Evolutionary conservation across 2,888 invertebrate genomes (phyloP).

Genomic region (Leptopterna dolabrata): DNA sequence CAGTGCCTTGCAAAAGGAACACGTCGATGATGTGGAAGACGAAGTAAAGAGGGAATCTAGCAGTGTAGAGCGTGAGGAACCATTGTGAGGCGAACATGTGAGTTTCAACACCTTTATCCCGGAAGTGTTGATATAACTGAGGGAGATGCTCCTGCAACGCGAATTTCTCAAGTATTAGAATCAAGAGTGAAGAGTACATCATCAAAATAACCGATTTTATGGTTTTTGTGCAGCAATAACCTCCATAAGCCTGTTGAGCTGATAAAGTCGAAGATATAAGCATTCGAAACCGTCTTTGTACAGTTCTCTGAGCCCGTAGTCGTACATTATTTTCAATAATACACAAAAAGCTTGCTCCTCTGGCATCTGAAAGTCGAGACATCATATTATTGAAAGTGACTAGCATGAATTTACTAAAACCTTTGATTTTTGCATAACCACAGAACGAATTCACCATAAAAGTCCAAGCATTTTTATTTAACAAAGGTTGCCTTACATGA

Average conservation of each 20-base stretch:
- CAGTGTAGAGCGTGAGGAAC: constrained; percentile 99
- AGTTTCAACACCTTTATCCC: constrained; percentile 88
- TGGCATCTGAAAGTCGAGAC: constrained; percentile 85
- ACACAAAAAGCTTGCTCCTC: constrained; percentile 99
- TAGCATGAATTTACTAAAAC: neutral
- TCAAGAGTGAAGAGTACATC: neutral
- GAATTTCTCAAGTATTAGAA: neutral
- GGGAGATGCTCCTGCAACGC: constrained; percentile 81
- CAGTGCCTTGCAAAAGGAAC: constrained; percentile 93
- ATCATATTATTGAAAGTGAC: constrained; percentile 58
- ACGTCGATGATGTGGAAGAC: constrained; percentile 98
- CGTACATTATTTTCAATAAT: constrained; percentile 95
- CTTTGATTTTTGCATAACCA: neutral
- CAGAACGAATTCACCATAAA: too few relatives aligned
- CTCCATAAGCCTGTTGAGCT: constrained; percentile 92
- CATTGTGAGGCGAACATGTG: constrained; percentile 99
- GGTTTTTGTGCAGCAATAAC: constrained; percentile 67
- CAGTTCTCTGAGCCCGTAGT: constrained; percentile 91
- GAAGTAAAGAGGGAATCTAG: constrained; percentile 95
- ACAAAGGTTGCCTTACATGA: constrained; percentile 79
- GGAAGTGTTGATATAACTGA: constrained; percentile 84
- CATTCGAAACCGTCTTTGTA: constrained; percentile 98
- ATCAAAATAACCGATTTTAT: neutral
- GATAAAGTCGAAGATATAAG: constrained; percentile 93
- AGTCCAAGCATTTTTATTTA: neutral